Conservation (phyloP, 1,140 invertebrate species). For the Venturia canescens region DNA sequence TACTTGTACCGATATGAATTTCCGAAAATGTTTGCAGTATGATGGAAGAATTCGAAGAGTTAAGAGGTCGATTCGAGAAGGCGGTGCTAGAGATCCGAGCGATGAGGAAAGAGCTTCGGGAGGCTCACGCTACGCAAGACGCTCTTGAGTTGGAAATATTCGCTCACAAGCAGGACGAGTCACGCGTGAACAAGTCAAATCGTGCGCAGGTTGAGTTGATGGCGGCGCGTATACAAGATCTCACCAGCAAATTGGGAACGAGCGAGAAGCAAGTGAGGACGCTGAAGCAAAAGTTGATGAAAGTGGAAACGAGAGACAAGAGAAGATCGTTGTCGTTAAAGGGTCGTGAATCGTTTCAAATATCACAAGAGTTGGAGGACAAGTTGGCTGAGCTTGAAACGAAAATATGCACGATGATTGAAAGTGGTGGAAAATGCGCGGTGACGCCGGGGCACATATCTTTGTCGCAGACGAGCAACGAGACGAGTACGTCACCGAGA, state of each 20-base stretch:
- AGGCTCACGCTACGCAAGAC: slow-evolving; percentile 88
- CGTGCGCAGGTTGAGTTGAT: slow-evolving; percentile 87
- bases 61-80: slow-evolving; percentile 87
- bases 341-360: slow-evolving; percentile 85
- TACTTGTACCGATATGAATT: slow-evolving; percentile 16
- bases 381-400: slow-evolving; percentile 88
- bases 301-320: slow-evolving; percentile 87
- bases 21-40: slow-evolving; percentile 74
- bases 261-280: slow-evolving; percentile 90
- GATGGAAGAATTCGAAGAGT: slow-evolving; percentile 87
- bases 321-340: slow-evolving; percentile 89
- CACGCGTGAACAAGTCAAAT: slow-evolving; percentile 82
- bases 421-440: slow-evolving; percentile 70
- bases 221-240: slow-evolving; percentile 89
- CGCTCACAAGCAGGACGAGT: slow-evolving; percentile 84
- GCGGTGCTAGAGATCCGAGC: slow-evolving; percentile 88
- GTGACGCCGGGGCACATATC: slow-evolving; percentile 62
- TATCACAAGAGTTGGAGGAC: slow-evolving; percentile 89
- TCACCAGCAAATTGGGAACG: slow-evolving; percentile 87
- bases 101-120: slow-evolving; percentile 89
- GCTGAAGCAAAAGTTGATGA: slow-evolving; percentile 87
- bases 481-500: slow-evolving; percentile 76
- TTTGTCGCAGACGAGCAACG: slow-evolving; percentile 67
- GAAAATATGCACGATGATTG: slow-evolving; percentile 84
- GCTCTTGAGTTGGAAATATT: slow-evolving; percentile 87